Percentiles rank a stretch among this genome's conserved stretches.
Evolutionary conservation across 2,113 vertebrate species (phyloP).

Genomic region (Thalassarche chlororhynchos): DNA sequence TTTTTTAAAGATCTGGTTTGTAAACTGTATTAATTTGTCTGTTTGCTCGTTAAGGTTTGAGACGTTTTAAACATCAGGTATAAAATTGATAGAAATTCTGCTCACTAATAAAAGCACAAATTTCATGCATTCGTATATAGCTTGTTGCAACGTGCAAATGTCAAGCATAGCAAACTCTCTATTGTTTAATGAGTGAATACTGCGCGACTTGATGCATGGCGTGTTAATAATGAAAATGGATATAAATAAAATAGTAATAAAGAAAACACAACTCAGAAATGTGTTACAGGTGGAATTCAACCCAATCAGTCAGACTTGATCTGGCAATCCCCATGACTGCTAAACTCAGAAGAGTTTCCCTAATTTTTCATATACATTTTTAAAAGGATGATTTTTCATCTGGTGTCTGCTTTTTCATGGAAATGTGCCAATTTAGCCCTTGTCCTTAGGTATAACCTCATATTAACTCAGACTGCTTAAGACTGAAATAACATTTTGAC

Average conservation of each 20-base stretch:
- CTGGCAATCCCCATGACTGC: not conserved
- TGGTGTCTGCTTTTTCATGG: not conserved
- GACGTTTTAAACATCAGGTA: not conserved
- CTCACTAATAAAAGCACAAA: not conserved
- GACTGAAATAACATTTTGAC: not conserved
- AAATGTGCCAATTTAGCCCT: not conserved
- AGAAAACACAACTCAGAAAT: not conserved
- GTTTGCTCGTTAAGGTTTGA: not conserved
- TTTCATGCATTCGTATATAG: not conserved
- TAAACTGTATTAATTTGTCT: not conserved
- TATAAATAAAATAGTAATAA: not conserved
- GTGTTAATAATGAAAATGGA: not conserved
- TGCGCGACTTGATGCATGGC: fast-evolving
- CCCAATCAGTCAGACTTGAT: not conserved
- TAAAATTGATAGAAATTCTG: not conserved
- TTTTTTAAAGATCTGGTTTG: not conserved
- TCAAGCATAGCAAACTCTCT: not conserved
- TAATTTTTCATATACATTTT: not conserved
- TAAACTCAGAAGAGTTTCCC: not conserved
- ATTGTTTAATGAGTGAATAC: not conserved
- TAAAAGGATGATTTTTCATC: not conserved
- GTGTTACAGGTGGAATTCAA: not conserved
- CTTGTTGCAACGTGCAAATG: not conserved
- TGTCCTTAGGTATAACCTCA: not conserved
- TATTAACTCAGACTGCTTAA: not conserved